Evolutionary conservation across 1,140 invertebrate species (phyloP).

Genomic region (Himalopsyche phryganea): DNA sequence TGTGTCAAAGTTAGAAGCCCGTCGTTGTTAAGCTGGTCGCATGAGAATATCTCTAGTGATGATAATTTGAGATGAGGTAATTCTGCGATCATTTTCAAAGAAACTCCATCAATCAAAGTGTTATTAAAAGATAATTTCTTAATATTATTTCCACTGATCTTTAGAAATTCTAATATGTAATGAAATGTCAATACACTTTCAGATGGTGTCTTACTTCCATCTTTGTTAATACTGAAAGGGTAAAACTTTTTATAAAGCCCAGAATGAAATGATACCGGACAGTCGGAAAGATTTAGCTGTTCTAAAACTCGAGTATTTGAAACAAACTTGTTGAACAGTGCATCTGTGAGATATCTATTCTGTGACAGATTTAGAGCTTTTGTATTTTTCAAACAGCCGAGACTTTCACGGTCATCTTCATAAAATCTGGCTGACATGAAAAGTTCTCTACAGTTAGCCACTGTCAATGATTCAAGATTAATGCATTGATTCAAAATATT

Average conservation of each 20-base stretch:
- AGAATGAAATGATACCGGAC: constrained; percentile 66
- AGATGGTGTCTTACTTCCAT: constrained; percentile 51
- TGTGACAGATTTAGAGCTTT: constrained; percentile 58
- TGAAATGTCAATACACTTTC: constrained; percentile 68
- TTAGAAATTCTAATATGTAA: constrained; percentile 59
- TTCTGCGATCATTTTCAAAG: constrained; percentile 55
- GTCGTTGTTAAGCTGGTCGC: constrained; percentile 63
- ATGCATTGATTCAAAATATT: constrained; percentile 55
- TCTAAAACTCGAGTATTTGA: constrained; percentile 58
- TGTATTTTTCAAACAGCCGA: constrained; percentile 55
- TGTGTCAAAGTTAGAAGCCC: constrained; percentile 56
- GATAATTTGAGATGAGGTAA: constrained; percentile 54
- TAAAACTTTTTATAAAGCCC: constrained; percentile 65
- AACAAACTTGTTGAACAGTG: constrained; percentile 62
- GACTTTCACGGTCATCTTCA: constrained; percentile 54
- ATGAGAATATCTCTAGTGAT: constrained; percentile 56
- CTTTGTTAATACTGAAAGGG: constrained; percentile 45
- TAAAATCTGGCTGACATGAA: constrained; percentile 69
- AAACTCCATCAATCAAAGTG: constrained; percentile 62
- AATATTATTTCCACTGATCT: constrained; percentile 52
- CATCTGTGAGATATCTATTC: constrained; percentile 69
- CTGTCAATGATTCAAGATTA: constrained; percentile 56
- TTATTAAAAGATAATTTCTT: constrained; percentile 61
- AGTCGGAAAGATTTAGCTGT: constrained; percentile 59
- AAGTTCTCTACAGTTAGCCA: constrained; percentile 63